phyloP scores from a whole-genome alignment of 1,140 invertebrate species.

The Drosophila novamexicana region DNA sequence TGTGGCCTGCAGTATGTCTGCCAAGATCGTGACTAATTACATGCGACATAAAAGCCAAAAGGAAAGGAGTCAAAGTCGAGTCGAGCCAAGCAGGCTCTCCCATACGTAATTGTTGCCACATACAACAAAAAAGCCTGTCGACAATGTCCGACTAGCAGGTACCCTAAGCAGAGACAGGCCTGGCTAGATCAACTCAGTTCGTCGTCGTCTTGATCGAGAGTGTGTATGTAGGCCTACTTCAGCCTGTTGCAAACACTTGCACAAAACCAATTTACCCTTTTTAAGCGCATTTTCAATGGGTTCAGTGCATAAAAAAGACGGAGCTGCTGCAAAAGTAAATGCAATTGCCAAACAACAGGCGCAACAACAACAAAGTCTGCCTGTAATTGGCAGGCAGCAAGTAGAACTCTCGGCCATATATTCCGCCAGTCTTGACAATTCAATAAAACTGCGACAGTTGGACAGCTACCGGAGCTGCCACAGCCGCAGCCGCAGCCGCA shows the following conservation, averaged over 20 bases:
- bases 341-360: conserved; percentile 55
- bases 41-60: conserved; percentile 77
- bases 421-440: conserved; percentile 55
- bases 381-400: conserved; percentile 71
- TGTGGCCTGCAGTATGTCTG: conserved; percentile 76
- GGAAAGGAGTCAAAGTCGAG: conserved; percentile 22
- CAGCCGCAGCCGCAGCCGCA: neutral
- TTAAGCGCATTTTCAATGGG: too few relatives aligned
- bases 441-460: conserved; percentile 62
- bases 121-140: conserved; percentile 2
- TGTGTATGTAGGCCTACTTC: too few relatives aligned
- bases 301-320: conserved; percentile 30
- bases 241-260: too few relatives aligned
- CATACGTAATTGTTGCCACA: conserved; percentile 70
- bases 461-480: conserved; percentile 39
- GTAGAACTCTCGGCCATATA: conserved; percentile 41
- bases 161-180: too few relatives aligned
- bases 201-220: too few relatives aligned
- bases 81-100: conserved; percentile 20
- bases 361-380: conserved; percentile 27
- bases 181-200: too few relatives aligned
- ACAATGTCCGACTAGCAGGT: too few relatives aligned
- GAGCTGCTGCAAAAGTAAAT: conserved; percentile 41
- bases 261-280: too few relatives aligned
- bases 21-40: conserved; percentile 82